Evolutionary conservation across 2,113 vertebrate genomes (phyloP), one percentile per base, ranked within the genome.

Genomic region (Saimiri boliviensis): DNA sequence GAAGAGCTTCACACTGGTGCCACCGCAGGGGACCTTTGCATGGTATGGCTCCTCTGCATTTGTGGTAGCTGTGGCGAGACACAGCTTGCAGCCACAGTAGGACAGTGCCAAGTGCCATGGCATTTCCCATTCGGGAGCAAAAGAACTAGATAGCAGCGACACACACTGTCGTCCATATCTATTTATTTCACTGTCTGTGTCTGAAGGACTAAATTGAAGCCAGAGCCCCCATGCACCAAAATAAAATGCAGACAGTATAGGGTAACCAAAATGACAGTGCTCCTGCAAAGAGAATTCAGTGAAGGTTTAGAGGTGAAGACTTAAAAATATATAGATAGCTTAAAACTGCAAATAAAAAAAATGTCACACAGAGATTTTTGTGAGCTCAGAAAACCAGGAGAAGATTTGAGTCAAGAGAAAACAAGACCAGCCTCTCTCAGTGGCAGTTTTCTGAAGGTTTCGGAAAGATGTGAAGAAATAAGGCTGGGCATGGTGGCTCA

Each of bases 51-150:
- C 19, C 32, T 37, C 12, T 5, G 1, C 68, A 42, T 37, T 40
- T 58, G 81, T 47, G 10, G 81, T 60, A 70, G 86, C 92, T 71
- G 12, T 32, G 66, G 70, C 82, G 71, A 97, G 92, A 88, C 93
- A 80, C 17, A 94, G 86, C 35, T 0, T 6, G 76, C 52, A 74
- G 79, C 40, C 73, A 87, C 40, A 66, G 92, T 66, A 83, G 94
- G 40, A 80, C 83, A 27, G 17, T 42, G 35, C 27, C 63, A 45
- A 49, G 87, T 70, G 80, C n/a, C 60, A 35, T n/a, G 30, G 17
- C 37, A 20, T 92, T 42, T 95, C 83, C 82, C 71, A 17, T 52
- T 95, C 45, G 63, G 42, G 37, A 54, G 82, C 82, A 77, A 97
- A 80, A 68, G 19, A 85, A 89, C 2, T 3, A 6, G 40, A 1